Conservation (phyloP, 2,113 vertebrate species). For the Campylomormyrus numenius region DNA sequence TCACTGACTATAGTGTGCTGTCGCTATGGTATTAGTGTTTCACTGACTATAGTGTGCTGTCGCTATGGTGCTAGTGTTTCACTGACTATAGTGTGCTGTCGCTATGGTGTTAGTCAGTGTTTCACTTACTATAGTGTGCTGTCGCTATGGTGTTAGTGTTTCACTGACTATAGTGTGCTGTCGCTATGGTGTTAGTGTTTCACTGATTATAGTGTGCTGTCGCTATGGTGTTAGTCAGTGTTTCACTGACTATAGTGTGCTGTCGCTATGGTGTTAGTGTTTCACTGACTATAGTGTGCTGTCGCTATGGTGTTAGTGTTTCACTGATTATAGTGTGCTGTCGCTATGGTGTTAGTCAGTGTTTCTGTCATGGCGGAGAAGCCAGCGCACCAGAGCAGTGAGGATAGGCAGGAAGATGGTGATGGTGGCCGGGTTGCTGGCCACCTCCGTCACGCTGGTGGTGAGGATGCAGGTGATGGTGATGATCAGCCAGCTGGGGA, state of each 20-base stretch:
- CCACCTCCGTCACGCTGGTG: constrained; percentile 82
- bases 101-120: background rate
- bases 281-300: background rate
- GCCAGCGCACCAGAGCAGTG: constrained; percentile 72
- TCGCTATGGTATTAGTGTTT: background rate
- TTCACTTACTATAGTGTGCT: background rate
- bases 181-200: too few species aligned
- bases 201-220: too few species aligned
- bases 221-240: background rate
- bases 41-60: background rate
- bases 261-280: background rate
- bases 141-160: background rate
- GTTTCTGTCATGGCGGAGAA: background rate
- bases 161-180: too few species aligned
- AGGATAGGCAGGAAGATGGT: constrained; percentile 86
- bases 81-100: background rate
- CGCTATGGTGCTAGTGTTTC: background rate
- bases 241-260: background rate
- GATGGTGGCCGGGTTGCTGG: constrained; percentile 86
- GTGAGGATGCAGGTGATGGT: constrained; percentile 76
- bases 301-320: background rate
- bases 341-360: background rate
- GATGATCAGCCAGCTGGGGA: constrained; percentile 68
- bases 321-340: background rate
- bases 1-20: background rate